Conservation (phyloP, 2,113 vertebrate genomes). For the Nyctereutes procyonoides region DNA sequence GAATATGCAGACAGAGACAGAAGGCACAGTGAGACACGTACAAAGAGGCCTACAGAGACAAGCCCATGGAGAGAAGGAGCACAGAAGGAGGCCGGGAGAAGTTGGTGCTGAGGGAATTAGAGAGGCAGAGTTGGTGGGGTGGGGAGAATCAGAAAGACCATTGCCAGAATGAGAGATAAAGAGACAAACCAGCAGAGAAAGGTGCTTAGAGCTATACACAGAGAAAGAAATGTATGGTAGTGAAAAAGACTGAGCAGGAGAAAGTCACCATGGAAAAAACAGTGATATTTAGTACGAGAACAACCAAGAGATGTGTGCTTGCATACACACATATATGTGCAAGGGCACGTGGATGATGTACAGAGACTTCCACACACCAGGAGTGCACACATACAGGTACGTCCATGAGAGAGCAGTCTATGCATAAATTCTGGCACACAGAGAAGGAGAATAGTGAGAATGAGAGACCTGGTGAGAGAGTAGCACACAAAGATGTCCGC, state of each 20-base stretch:
- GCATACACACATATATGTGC: neutral
- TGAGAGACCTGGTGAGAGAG: neutral
- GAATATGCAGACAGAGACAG: neutral
- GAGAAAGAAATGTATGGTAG: constrained; percentile 1
- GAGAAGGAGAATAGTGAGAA: neutral
- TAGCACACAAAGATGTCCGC: neutral
- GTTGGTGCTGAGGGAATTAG: neutral
- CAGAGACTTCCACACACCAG: neutral
- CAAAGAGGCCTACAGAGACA: neutral
- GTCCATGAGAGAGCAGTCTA: neutral
- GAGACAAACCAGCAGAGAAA: neutral
- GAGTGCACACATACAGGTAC: neutral
- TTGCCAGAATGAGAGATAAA: neutral
- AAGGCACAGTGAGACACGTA: neutral
- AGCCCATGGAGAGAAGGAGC: neutral
- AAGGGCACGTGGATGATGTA: too few species aligned
- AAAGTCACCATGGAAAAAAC: neutral
- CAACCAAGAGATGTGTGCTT: neutral
- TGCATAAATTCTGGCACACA: neutral
- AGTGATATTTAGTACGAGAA: constrained; percentile 35
- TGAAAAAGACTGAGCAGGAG: neutral
- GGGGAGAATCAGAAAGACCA: constrained; percentile 7
- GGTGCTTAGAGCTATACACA: neutral
- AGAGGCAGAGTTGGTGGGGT: neutral
- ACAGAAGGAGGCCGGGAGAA: neutral